Conservation (phyloP, 2,888 invertebrate species). For the Acanthococcus lagerstroemiae region DNA sequence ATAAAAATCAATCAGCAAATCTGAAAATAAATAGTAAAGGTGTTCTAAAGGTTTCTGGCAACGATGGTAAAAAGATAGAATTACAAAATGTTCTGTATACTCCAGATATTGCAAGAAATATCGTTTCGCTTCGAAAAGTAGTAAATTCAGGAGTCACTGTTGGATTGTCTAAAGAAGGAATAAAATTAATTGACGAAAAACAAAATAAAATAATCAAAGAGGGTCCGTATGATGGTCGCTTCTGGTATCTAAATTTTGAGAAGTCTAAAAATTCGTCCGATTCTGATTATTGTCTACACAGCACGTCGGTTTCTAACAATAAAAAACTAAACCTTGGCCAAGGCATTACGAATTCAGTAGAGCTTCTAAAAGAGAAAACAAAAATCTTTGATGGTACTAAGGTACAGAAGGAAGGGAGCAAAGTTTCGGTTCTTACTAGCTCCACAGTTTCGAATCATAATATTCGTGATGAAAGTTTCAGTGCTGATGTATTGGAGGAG, state of each 20-base stretch:
- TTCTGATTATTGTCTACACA: neutral
- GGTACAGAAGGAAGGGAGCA: conserved; percentile 1
- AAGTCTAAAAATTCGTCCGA: neutral
- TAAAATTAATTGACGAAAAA: neutral
- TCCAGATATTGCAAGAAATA: neutral
- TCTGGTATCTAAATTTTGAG: neutral
- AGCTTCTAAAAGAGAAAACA: neutral
- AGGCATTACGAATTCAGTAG: neutral
- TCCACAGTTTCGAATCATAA: conserved; percentile 1
- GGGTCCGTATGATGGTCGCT: neutral
- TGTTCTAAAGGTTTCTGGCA: neutral
- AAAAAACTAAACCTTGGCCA: neutral
- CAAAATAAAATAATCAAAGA: neutral
- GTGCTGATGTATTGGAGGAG: conserved; percentile 10
- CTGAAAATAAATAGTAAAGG: neutral
- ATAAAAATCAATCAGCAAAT: conserved; percentile 8
- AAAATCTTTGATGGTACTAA: neutral
- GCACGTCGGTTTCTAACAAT: neutral
- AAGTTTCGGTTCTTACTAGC: neutral
- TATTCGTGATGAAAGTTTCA: conserved; percentile 6
- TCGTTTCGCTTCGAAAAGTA: neutral
- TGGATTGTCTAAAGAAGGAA: neutral
- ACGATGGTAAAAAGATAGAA: neutral
- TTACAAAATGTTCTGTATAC: neutral
- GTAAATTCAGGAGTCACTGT: neutral